Conservation (phyloP, 2,888 invertebrate species). For the Malthinus seriepunctatus region DNA sequence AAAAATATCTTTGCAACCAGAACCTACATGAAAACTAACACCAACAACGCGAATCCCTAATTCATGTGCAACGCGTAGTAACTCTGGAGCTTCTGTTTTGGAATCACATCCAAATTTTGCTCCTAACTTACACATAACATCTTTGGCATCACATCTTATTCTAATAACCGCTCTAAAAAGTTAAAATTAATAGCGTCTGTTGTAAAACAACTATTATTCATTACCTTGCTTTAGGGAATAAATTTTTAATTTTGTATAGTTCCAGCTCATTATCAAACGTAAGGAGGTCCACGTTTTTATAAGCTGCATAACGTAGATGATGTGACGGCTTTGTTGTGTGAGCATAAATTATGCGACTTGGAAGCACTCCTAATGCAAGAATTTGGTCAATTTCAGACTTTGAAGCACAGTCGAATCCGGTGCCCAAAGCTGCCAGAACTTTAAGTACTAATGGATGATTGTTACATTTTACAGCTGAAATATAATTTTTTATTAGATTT, state of each 20-base stretch:
- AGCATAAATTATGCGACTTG: constrained; percentile 89
- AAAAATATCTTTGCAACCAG: constrained; percentile 81
- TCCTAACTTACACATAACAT: constrained; percentile 85
- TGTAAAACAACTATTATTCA: constrained; percentile 15
- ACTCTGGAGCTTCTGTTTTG: constrained; percentile 70
- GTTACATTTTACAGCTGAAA: constrained; percentile 92
- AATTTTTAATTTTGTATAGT: constrained; percentile 20
- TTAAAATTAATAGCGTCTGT: neutral
- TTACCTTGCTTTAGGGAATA: constrained; percentile 63
- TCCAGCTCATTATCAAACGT: constrained; percentile 92
- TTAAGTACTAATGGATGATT: constrained; percentile 81
- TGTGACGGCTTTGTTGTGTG: constrained; percentile 93
- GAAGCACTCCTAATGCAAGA: constrained; percentile 71
- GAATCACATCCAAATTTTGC: constrained; percentile 94
- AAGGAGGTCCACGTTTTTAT: constrained; percentile 76
- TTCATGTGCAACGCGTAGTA: constrained; percentile 74
- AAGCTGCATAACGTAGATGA: constrained; percentile 82
- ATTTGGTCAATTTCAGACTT: constrained; percentile 88
- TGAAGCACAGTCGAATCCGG: constrained; percentile 97
- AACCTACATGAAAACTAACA: constrained; percentile 93
- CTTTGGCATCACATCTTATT: constrained; percentile 83
- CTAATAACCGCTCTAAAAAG: constrained; percentile 77
- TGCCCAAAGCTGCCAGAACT: constrained; percentile 83
- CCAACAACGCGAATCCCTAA: constrained; percentile 77
- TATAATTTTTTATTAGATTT: constrained; percentile 8